Evolutionary conservation across 1,140 invertebrate genomes (phyloP).

Genomic region (Drosophila ogumai): DNA sequence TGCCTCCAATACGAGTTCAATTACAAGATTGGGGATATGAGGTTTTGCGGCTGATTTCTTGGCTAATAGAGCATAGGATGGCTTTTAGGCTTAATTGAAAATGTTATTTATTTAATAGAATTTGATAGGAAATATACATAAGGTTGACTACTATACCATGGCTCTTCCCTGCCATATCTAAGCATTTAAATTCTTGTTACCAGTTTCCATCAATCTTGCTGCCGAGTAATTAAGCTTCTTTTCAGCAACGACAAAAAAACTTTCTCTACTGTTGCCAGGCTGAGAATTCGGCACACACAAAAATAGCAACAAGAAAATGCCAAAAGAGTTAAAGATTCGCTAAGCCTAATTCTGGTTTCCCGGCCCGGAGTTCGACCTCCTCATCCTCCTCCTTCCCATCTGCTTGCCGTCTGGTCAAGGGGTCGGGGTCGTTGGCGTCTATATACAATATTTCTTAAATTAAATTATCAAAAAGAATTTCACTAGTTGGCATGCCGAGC

Average conservation of each 20-base stretch:
- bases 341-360: constrained; percentile 54
- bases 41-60: neutral
- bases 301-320: constrained; percentile 19
- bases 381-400: neutral
- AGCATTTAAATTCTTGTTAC: constrained; percentile 10
- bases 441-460: constrained; percentile 80
- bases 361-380: neutral
- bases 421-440: constrained; percentile 66
- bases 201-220: constrained; percentile 34
- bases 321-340: constrained; percentile 35
- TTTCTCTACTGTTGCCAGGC: constrained; percentile 65
- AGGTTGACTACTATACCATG: neutral
- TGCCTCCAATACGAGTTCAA: constrained; percentile 45
- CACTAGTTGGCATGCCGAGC: constrained; percentile 77
- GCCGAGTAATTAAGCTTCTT: constrained; percentile 46
- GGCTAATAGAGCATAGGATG: constrained; percentile 15
- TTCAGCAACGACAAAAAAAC: constrained; percentile 35
- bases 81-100: constrained; percentile 31
- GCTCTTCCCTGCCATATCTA: neutral
- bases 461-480: constrained; percentile 83
- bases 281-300: constrained; percentile 57
- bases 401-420: constrained; percentile 57
- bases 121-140: neutral
- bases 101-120: neutral
- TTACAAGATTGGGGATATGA: constrained; percentile 27